A percentile compares a stretch with the other conserved stretches of the same genome.
phyloP scores from a whole-genome alignment of 2,888 invertebrate genomes.

The Ornithoptera alexandrae region DNA sequence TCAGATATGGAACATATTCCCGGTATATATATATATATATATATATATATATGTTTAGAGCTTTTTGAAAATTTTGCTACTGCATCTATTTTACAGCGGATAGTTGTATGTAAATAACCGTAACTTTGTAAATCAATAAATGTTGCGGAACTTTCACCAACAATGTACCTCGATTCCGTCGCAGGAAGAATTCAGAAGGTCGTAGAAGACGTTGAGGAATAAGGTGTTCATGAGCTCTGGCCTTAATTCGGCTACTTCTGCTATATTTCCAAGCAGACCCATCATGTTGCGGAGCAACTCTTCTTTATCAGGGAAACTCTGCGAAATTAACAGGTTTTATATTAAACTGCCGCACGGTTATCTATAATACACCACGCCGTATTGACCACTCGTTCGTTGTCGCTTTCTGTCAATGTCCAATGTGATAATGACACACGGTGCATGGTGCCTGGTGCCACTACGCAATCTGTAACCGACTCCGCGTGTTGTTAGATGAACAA shows the following conservation, averaged over 20 bases:
- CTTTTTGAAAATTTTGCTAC: too few relatives aligned
- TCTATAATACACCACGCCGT: too few relatives aligned
- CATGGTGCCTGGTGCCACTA: too few relatives aligned
- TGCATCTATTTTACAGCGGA: too few relatives aligned
- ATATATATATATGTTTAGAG: too few relatives aligned
- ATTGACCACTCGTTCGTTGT: too few relatives aligned
- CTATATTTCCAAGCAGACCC: conserved; percentile 97
- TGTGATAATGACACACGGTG: too few relatives aligned
- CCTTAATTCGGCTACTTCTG: conserved; percentile 92
- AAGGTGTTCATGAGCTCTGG: conserved; percentile 90
- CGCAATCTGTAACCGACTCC: too few relatives aligned
- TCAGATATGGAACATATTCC: too few relatives aligned
- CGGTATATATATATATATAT: too few relatives aligned
- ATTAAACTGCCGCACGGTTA: background rate
- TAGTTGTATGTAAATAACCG: background rate
- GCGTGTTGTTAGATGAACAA: too few relatives aligned
- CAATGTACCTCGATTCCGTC: conserved; percentile 94
- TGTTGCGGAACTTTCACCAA: background rate
- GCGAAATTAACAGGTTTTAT: conserved; percentile 25
- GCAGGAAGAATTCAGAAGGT: conserved; percentile 89
- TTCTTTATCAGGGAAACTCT: conserved; percentile 93
- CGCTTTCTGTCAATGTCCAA: too few relatives aligned
- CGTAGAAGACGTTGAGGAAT: conserved; percentile 92
- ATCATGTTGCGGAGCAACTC: conserved; percentile 98
- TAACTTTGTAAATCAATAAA: background rate